These are phyloP conservation scores for Ichneumoninae sp. DNA, from an alignment of 2,888 invertebrate genomes.

Conservation along the genomic window DNA sequence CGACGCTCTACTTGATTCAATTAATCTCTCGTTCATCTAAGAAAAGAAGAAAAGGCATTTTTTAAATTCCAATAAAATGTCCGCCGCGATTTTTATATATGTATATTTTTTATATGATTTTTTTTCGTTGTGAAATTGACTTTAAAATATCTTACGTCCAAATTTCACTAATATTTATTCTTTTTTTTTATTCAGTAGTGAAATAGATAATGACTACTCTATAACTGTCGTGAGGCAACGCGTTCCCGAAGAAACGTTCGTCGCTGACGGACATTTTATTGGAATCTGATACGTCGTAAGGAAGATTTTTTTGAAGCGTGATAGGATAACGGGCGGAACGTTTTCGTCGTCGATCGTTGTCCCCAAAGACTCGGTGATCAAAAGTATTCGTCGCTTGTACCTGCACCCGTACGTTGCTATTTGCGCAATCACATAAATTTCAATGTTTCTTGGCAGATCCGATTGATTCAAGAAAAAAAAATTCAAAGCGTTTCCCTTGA, in stretches of 20 bases:
- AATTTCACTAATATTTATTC: neutral
- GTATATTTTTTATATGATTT: constrained; percentile 50
- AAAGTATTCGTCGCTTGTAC: constrained; percentile 69
- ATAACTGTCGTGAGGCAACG: neutral
- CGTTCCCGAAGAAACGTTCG: neutral
- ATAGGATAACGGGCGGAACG: neutral
- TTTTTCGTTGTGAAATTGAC: neutral
- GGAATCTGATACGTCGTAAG: neutral
- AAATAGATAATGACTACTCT: neutral
- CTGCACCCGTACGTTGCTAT: constrained; percentile 78
- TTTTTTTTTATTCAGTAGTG: neutral
- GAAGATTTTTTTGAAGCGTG: neutral
- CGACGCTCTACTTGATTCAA: neutral
- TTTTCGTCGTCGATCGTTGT: neutral
- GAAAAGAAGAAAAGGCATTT: neutral
- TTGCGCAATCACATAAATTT: constrained; percentile 70
- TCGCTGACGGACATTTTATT: neutral
- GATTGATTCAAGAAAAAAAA: constrained; percentile 9
- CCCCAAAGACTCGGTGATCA: neutral
- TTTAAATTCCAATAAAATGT: constrained; percentile 39
- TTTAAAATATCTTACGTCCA: neutral
- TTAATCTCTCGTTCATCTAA: neutral
- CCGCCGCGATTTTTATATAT: constrained; percentile 48
- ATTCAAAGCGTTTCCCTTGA: constrained; percentile 2
- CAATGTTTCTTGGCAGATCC: constrained; percentile 47